Evolutionary conservation across 2,113 vertebrate species (phyloP), one percentile per base, ranked within the genome.

Genomic region (Turdus rufiventris): DNA sequence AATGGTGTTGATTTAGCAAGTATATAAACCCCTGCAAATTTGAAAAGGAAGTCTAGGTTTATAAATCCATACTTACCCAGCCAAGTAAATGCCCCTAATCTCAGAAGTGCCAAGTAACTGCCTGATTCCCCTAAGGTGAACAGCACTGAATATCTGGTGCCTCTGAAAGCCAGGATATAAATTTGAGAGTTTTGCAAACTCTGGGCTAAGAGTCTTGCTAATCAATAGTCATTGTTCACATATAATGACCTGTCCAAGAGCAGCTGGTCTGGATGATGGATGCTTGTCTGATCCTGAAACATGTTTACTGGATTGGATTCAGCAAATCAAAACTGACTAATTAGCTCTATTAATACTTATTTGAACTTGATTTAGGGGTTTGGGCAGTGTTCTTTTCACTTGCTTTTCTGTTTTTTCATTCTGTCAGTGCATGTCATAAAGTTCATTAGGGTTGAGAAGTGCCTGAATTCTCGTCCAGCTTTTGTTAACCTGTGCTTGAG

Each of bases 231-330:
- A 3, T 78, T 18, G 1, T 42, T 93, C 82, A 79, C 78, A 40
- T 79, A 73, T 88, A 94, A 95, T 83, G 66, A 91, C 25, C 74
- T 92, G 77, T 50, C 71, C 72, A 56, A 61, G 31, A 91, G 54
- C 60, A 83, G 45, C 65, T 76, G 62, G 67, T 80, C 80, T 73
- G 56, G 34, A 70, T 94, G 91, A 94, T 19, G 40, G 71, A 89
- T 85, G 70, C 34, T 83, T 62, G 38, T 76, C 85, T 83, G 75
- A 88, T 83, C 43, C 60, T 54, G 71, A 47, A 93, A 70, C 31
- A 47, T 33, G 12, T 54, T 57, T 93, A 85, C 42, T 75, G 42
- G 33, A 56, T 21, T 76, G 18, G 54, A 91, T 58, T 62, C 77
- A 95, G 71, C 45, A 72, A 81, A 68, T 78, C 38, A 85, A 71